Evolutionary conservation across 2,888 invertebrate species (phyloP).

Genomic region (Tryphoninae sp.): DNA sequence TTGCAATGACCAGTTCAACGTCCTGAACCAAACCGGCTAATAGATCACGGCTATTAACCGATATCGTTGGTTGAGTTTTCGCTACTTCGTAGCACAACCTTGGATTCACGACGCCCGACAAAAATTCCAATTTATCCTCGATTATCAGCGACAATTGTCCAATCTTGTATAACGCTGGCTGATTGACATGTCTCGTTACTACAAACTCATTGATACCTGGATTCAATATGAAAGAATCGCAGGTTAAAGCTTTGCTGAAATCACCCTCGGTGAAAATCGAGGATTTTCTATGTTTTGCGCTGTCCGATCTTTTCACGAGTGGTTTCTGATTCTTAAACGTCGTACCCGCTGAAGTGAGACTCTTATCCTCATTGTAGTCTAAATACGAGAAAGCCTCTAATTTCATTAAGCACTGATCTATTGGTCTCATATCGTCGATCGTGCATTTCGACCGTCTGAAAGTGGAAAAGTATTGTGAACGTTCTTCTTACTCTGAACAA

Average conservation of each 20-base stretch:
- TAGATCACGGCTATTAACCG: constrained; percentile 86
- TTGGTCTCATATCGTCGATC: constrained; percentile 84
- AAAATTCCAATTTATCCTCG: constrained; percentile 87
- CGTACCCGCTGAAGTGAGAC: constrained; percentile 88
- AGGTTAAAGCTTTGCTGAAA: constrained; percentile 84
- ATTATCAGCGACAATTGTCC: constrained; percentile 87
- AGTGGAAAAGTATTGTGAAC: constrained; percentile 21
- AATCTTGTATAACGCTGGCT: constrained; percentile 87
- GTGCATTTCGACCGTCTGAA: constrained; percentile 82
- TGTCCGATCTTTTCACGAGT: constrained; percentile 87
- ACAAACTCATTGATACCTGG: constrained; percentile 87
- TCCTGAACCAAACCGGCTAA: constrained; percentile 92
- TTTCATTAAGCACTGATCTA: constrained; percentile 84
- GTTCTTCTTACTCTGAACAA: background rate
- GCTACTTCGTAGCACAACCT: constrained; percentile 84
- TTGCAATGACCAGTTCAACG: constrained; percentile 88
- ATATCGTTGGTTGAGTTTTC: constrained; percentile 83
- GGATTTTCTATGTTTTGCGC: constrained; percentile 87
- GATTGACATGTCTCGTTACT: constrained; percentile 84
- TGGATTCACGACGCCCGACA: constrained; percentile 85
- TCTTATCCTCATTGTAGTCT: constrained; percentile 92
- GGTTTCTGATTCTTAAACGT: constrained; percentile 87
- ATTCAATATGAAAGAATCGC: constrained; percentile 82
- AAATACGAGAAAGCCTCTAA: constrained; percentile 87
- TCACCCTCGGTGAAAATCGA: constrained; percentile 86